These are phyloP conservation scores for Spondyliosoma cantharus DNA, from an alignment of 2,797 vertebrate genomes.

Conservation along the genomic window DNA sequence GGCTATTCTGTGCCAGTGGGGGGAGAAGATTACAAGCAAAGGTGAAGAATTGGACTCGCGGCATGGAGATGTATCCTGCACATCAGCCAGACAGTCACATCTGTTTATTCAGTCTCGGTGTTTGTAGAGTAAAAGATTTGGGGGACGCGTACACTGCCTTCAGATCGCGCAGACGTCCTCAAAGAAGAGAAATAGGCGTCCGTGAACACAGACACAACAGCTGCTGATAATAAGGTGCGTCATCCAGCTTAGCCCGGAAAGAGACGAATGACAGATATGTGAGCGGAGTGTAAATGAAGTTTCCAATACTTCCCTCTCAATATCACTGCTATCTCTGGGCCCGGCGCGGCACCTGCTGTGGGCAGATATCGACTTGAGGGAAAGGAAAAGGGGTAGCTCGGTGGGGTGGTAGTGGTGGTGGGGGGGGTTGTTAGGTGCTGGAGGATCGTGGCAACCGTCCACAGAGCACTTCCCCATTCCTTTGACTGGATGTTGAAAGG, in stretches of 20 bases:
- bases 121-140: conserved; percentile 58
- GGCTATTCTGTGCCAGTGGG: conserved; percentile 50
- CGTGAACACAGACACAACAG: conserved; percentile 60
- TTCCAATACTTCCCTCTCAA: conserved; percentile 66
- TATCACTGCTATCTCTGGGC: conserved; percentile 71
- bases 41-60: conserved; percentile 52
- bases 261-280: conserved; percentile 65
- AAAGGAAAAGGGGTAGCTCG: conserved; percentile 41
- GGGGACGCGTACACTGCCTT: conserved; percentile 24
- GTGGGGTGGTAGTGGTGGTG: conserved; percentile 20
- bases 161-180: conserved; percentile 46
- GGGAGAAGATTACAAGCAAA: conserved; percentile 65
- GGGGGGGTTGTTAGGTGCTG: conserved; percentile 54
- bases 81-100: conserved; percentile 36
- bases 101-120: conserved; percentile 50
- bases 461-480: conserved; percentile 73
- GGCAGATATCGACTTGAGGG: conserved; percentile 78
- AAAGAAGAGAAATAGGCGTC: conserved; percentile 47
- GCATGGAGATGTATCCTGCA: conserved; percentile 43
- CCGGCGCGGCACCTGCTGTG: conserved; percentile 76
- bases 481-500: conserved; percentile 81
- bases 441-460: conserved; percentile 66
- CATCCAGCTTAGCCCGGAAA: conserved; percentile 55
- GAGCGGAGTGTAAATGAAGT: conserved; percentile 67
- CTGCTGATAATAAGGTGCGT: conserved; percentile 66